phyloP scores from a whole-genome alignment of 2,888 invertebrate genomes.

The Agrochola macilenta region DNA sequence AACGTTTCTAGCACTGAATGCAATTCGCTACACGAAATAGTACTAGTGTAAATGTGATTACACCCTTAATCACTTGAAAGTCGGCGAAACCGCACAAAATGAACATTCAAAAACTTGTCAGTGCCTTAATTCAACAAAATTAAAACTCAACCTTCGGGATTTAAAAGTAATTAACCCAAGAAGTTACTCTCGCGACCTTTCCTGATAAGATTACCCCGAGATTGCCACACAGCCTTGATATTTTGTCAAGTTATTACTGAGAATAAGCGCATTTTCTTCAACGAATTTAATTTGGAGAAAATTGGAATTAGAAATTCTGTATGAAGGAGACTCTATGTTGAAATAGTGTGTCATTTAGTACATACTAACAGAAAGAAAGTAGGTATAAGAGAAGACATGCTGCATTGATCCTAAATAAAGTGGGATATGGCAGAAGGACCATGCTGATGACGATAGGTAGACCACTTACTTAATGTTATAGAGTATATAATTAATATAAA shows the following conservation, averaged over 20 bases:
- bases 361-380: neutral
- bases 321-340: neutral
- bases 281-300: conserved; percentile 2
- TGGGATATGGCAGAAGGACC: neutral
- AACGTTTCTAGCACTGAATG: neutral
- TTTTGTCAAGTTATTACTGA: conserved; percentile 43
- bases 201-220: conserved; percentile 63
- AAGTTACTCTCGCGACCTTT: conserved; percentile 53
- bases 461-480: neutral
- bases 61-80: neutral
- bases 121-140: conserved; percentile 37
- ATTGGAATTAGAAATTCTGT: neutral
- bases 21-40: neutral
- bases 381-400: neutral
- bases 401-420: neutral
- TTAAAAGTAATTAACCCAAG: conserved; percentile 58
- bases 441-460: neutral
- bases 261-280: conserved; percentile 36
- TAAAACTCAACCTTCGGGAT: conserved; percentile 40
- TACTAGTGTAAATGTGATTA: neutral
- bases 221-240: conserved; percentile 59
- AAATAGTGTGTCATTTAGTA: neutral
- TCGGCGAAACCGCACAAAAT: conserved; percentile 1
- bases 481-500: neutral
- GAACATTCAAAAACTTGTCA: conserved; percentile 17